Base-by-base conservation (phyloP, 2,113 vertebrate genomes). In the Oncorhynchus gorbuscha region DNA sequence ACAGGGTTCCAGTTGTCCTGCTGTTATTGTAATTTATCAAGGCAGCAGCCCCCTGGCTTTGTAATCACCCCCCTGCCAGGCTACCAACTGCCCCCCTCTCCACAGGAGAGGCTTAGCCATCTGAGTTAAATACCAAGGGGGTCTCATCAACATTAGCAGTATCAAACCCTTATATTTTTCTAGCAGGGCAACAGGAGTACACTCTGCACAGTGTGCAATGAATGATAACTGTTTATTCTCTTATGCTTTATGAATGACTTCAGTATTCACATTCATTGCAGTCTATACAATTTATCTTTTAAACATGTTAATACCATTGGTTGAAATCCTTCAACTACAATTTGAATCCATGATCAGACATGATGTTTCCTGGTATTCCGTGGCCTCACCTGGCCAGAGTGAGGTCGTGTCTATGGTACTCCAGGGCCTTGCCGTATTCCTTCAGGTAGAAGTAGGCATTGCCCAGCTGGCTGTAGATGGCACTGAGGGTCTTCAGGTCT, bases 381-480 rank as follows among this genome's bases (percentile, higher is more conserved):
- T 8, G 3, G 58, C 2, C 90, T 91, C 83, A 99, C 98, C 97
- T 97, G 80, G 97, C 98, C 82, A 99, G 88, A 1, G 96, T 97
- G 13, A 99, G 96, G 86, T 99, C 98, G 0, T 99, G 98, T 1
- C 90, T 94, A 76, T 99, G 98, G 91, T 96, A 99, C 61, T 97
- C 94, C 82, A 99, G 88, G 0, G 98, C 98, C 66, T 96, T 97
- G 45, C 94, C 90, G 0, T 96, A 97, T 86, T 99, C 97, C 87
- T 98, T 98, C 69, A 99, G 93, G 90, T 99, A 99, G 90, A 99
- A 99, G 88, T 99, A 99, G 49, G 97, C 97, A 0, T 99, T 99
- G 72, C 98, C 98, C 84, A 99, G 93, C 87, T 99, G 98, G 89
- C 98, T 99, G 91, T 99, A 99, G 92, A 99, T 98, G 91, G 98